Base-by-base conservation (phyloP, 2,888 invertebrate genomes). In the Caenorhabditis uteleia region DNA sequence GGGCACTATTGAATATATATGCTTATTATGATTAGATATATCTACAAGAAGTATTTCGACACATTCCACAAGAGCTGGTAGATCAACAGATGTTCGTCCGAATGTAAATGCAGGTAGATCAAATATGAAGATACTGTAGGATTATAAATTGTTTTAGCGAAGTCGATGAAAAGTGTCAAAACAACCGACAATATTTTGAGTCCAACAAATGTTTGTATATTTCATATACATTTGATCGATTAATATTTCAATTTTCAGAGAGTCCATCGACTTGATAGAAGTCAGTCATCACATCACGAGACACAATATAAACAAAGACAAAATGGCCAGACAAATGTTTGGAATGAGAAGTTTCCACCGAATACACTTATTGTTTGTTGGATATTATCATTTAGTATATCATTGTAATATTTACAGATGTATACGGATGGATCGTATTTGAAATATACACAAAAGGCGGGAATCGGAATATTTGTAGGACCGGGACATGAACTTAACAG, bases 341-440 rank as follows among this genome's bases (percentile, higher is more conserved):
- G 64, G 64, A 64, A 64, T 16, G 55, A 56, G 18, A 58, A 26
- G 1, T 57, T 64, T 20, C 57, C 57, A 2, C 49, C 53, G 26
- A 46, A 33, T 27, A 48, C 53, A 25, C 20, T 51, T 18, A 34
- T 57, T 34, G 54, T 34, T 7, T n/a, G 33, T 31, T n/a, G 16
- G 1, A 20, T 7, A 18, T 21, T 3, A 20, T 16, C 7, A 8
- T 36, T 27, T 12, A 29, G 18, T 0, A 5, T 5, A 21, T 23
- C 12, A 16, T n/a, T 33, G 8, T 42, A 4, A n/a, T 33, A 8
- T n/a, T 26, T 40, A 45, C 45, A 61, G 64, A 64, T 64, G 6
- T 64, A 64, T 46, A 64, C 64, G 0, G 64, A 64, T 29, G 64
- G 51, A 10, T 64, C 64, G 0, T 64, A 58, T 34, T 2, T 58